Base-by-base conservation (phyloP, 2,113 vertebrate genomes). In the Dinomys branickii region DNA sequence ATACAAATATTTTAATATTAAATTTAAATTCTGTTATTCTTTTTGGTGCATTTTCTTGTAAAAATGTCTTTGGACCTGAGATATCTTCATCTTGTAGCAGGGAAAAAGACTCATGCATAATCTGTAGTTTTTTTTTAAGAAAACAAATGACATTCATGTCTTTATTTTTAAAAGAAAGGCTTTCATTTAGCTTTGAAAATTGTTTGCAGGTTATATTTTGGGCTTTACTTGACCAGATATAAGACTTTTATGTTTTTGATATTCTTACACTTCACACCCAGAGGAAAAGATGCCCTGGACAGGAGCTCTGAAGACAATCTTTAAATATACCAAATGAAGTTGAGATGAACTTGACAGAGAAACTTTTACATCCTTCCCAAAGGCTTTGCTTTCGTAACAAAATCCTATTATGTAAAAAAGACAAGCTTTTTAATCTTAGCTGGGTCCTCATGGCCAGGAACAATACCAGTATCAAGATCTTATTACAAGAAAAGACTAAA, bases 341-440 rank as follows among this genome's bases (percentile, higher is more conserved):
- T 44, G 35, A 83, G 65, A 90, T 84, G 2, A 93, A 16, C 24
- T 93, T 16, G 77, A 75, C 38, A 93, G 1, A 13, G 19, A 96
- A 94, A 71, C n/a, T 63, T 89, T 44, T 11, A 78, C 77, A 90
- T 96, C 94, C 92, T 47, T 96, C 44, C 4, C 3, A 4, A 33
- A 52, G 28, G 5, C 22, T 95, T 97, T 41, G 3, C 12, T 77
- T 95, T 97, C 88, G 24, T 94, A 97, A 96, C 26, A 96, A 97
- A 92, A 89, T 17, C 38, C 59, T 61, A 19, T 67, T 41, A 97
- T 94, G 97, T 95, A 30, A 92, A 88, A 98, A 97, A 96, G 24
- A 81, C 13, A 88, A 52, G 1, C 0, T 83, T 94, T 95, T 97
- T 88, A 91, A 20, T 83, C 73, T n/a, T 52, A 26, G 16, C 86